Evolutionary conservation across 2,888 invertebrate genomes (phyloP), one percentile per base, ranked within the genome.

Genomic region (Tetramorium bicarinatum): DNA sequence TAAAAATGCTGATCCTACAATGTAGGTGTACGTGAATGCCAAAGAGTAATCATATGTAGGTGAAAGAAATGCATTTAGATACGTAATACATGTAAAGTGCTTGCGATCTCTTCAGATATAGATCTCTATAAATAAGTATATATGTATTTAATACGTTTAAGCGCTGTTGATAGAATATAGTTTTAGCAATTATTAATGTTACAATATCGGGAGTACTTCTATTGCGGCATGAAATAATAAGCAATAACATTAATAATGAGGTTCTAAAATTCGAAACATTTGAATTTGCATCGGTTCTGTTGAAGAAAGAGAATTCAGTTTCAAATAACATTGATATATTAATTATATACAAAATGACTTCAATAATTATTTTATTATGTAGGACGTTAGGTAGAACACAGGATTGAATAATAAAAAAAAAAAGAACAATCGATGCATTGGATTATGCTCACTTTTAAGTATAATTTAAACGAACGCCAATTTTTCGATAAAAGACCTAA

Each of bases 111-210:
- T 49, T 74, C 74, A 59, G 66, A 41, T 62, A 64, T 56, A 76
- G 72, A 84, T 54, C 75, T 81, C 29, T 64, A 71, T 38, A 77
- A 59, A 67, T 72, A 62, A 47, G 29, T 85, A 64, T 29, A 29
- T 34, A 34, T 34, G 4, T 34, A 44, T 83, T 84, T 38, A 72
- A 54, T 87, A 83, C 0, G 56, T 82, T 66, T 85, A 87, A 87
- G 71, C 47, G 74, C 77, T 88, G 89, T 89, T 88, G 82, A 88
- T 82, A 90, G 88, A 80, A 80, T 41, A 85, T 82, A 85, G 87
- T 77, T 85, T 80, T 89, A 85, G 87, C 41, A 71, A 86, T 87
- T 89, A 86, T 87, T 87, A 85, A 86, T 84, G 84, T 87, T 79
- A 64, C 75, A 74, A 62, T 69, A 69, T 79, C 67, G 80, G 71